Base-by-base conservation (phyloP, 2,113 vertebrate genomes). In the Ursus arctos region DNA sequence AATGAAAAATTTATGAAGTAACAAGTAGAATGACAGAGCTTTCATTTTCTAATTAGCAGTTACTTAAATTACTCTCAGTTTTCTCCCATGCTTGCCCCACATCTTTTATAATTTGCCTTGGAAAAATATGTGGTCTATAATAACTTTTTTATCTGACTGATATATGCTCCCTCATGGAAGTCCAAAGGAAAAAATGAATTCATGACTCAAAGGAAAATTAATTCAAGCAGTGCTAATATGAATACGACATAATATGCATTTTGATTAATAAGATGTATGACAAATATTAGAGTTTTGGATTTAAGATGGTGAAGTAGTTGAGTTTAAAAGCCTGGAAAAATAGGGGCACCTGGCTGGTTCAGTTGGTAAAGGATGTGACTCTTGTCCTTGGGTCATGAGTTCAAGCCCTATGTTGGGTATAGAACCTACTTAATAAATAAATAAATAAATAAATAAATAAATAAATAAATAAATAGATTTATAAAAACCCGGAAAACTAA, bases 141-240 rank as follows among this genome's bases (percentile, higher is more conserved):
- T 61, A 88, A 63, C 4, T 74, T 86, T 86, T 72, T 84, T 95
- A 79, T 93, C 33, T 88, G 12, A 80, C 15, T 92, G 61, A 61
- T 33, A 65, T 74, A 53, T 94, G 16, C 74, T 61, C 36, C n/a
- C 19, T 87, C 24, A 51, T 87, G 74, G 43, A 51, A 7, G 4
- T 53, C 49, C 22, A 88, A 22, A 72, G 53, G 43, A 57, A 67
- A 93, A 92, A 86, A 47, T 88, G 40, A 92, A 69, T 97, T 95
- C 43, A 94, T 63, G 3, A 80, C 47, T 96, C 43, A 84, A 95
- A 85, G 31, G 31, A 94, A 95, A 96, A 95, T 74, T 65, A 76
- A 93, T 80, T 88, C 61, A 86, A 92, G n/a, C 19, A 89, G 4
- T 69, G 13, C 12, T 86, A 43, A 86, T 53, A 88, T 93, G 61